Evolutionary conservation across 2,113 vertebrate species (phyloP).

Genomic region (Carlito syrichta): DNA sequence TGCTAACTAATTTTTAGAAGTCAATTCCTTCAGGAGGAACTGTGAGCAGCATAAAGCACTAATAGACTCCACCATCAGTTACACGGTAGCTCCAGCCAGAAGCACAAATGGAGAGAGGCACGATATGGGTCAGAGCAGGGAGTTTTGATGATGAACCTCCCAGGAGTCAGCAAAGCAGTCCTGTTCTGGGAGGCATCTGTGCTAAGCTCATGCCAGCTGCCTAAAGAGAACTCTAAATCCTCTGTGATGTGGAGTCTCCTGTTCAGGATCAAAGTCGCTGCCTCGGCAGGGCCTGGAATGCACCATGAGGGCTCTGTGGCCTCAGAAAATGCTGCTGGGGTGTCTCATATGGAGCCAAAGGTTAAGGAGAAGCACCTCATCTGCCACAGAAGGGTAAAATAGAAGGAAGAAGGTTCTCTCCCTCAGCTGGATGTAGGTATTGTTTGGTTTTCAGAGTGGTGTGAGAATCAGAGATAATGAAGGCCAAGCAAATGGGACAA

Average conservation of each 20-base stretch:
- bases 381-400: background rate
- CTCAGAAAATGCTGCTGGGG: background rate
- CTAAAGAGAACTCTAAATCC: constrained; percentile 50
- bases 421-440: background rate
- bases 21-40: constrained; percentile 54
- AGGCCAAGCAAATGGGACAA: background rate
- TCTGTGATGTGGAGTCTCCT: constrained; percentile 65
- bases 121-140: constrained; percentile 50
- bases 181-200: constrained; percentile 55
- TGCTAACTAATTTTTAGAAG: constrained; percentile 50
- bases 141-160: constrained; percentile 70
- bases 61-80: constrained; percentile 45
- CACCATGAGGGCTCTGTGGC: background rate
- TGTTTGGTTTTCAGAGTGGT: background rate
- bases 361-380: background rate
- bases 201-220: constrained; percentile 50
- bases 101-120: constrained; percentile 52
- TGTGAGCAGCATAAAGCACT: constrained; percentile 27
- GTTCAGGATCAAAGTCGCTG: constrained; percentile 59
- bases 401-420: background rate
- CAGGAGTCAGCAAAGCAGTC: constrained; percentile 66
- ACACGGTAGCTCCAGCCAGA: constrained; percentile 50
- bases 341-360: background rate
- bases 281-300: background rate
- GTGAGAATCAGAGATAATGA: background rate